Percentiles rank a stretch among this genome's conserved stretches.
Conservation (phyloP, 1,140 invertebrate species). For the Camponotus pennsylvanicus region DNA sequence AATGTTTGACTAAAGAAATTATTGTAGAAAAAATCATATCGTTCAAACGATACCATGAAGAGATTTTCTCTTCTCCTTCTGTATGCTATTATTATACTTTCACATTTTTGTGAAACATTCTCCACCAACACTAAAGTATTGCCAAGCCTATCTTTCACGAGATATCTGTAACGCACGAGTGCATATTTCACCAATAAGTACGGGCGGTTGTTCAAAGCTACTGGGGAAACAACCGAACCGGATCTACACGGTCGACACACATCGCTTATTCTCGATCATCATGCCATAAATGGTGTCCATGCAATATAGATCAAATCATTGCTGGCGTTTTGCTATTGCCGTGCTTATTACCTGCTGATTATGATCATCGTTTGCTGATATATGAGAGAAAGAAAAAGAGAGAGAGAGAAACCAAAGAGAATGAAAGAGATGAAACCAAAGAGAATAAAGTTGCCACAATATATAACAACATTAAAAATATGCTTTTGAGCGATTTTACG, state of each 20-base stretch:
- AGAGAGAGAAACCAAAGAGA: background rate
- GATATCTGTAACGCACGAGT: constrained; percentile 31
- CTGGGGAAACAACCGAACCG: constrained; percentile 29
- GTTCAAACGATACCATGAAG: background rate
- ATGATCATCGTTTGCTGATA: constrained; percentile 40
- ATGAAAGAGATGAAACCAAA: background rate
- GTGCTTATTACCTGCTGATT: constrained; percentile 36
- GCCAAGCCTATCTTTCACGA: constrained; percentile 6
- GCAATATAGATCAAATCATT: constrained; percentile 56
- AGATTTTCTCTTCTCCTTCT: background rate
- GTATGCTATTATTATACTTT: background rate
- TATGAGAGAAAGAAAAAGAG: background rate
- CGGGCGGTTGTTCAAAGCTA: background rate
- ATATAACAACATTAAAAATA: background rate
- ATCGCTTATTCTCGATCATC: constrained; percentile 54
- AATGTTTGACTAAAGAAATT: background rate
- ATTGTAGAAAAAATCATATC: background rate
- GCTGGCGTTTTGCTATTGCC: constrained; percentile 49
- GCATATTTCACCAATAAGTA: constrained; percentile 33
- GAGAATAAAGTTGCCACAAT: background rate
- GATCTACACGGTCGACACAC: constrained; percentile 40
- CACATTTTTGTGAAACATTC: background rate
- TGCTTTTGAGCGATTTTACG: background rate
- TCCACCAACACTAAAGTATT: background rate
- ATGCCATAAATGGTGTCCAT: constrained; percentile 24